phyloP scores from a whole-genome alignment of 2,113 vertebrate species.

The Pteruthius melanotis region DNA sequence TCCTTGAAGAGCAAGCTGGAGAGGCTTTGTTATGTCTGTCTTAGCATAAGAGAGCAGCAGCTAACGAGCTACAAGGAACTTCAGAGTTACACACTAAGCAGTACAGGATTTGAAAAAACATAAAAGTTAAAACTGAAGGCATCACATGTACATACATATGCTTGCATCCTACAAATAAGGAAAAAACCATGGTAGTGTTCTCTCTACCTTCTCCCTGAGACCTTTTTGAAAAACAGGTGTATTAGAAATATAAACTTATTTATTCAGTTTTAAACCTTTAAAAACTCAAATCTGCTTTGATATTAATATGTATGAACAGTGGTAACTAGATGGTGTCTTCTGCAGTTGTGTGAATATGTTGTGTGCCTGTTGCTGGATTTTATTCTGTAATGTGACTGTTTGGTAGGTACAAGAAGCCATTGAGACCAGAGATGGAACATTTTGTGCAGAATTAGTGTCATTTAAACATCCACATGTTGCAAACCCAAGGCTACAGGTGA shows the following conservation, averaged over 20 bases:
- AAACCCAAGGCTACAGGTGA: constrained; percentile 92
- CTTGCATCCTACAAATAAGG: background rate
- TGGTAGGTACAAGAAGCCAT: constrained; percentile 87
- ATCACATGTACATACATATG: background rate
- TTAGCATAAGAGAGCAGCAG: too few species aligned
- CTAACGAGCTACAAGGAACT: too few species aligned
- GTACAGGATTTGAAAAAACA: too few species aligned
- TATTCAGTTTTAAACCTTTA: background rate
- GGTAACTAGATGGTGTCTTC: background rate
- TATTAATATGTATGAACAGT: background rate
- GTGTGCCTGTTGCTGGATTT: background rate
- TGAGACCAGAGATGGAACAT: constrained; percentile 82
- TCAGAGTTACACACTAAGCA: too few species aligned
- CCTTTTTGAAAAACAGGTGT: background rate
- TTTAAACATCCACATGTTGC: constrained; percentile 97
- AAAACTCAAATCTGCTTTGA: background rate
- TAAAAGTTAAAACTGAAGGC: too few species aligned
- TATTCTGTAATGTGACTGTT: background rate
- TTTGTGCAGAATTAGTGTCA: constrained; percentile 89
- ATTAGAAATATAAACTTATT: background rate
- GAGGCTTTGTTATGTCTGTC: too few species aligned
- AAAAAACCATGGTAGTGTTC: accelerated
- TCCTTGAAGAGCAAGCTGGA: too few species aligned
- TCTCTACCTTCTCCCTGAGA: background rate
- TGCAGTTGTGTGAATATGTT: background rate